A percentile compares a stretch with the other conserved stretches of the same genome.
Conservation (phyloP, 1,140 invertebrate genomes). For the Macrosteles quadrilineatus region DNA sequence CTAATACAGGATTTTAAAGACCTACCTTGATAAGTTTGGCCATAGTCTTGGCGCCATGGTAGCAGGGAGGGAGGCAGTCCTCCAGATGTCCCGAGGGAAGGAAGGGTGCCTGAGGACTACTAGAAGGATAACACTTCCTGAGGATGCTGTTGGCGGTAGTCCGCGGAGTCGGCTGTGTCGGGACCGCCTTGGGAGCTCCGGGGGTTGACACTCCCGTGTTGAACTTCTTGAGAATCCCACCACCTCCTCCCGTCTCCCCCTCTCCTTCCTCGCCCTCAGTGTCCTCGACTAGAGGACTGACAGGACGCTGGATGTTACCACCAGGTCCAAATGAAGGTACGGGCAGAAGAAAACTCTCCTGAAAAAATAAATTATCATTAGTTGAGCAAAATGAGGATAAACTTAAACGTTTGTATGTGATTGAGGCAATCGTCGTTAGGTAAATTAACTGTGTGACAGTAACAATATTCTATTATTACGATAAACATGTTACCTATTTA, state of each 20-base stretch:
- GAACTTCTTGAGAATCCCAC: constrained; percentile 38
- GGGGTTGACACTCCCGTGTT: constrained; percentile 28
- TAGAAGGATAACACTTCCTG: constrained; percentile 48
- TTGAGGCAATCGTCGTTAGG: too few species aligned
- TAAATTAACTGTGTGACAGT: too few species aligned
- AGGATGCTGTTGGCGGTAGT: constrained; percentile 40
- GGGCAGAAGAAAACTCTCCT: constrained; percentile 48
- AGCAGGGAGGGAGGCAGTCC: constrained; percentile 58
- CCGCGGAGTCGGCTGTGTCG: constrained; percentile 46
- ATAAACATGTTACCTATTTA: too few species aligned
- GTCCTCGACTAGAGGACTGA: constrained; percentile 47
- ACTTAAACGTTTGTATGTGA: too few species aligned
- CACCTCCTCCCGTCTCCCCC: constrained; percentile 42
- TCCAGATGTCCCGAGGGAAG: constrained; percentile 48
- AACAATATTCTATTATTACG: too few species aligned
- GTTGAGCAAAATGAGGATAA: too few species aligned
- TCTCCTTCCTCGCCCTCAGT: constrained; percentile 47
- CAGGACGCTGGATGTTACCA: constrained; percentile 46
- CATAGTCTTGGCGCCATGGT: constrained; percentile 58
- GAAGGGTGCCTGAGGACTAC: constrained; percentile 42
- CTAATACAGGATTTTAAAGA: too few species aligned
- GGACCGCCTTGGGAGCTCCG: constrained; percentile 45
- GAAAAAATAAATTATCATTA: constrained; percentile 27
- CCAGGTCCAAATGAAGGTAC: constrained; percentile 49
- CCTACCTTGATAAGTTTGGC: constrained; percentile 59